Conservation (phyloP, 2,113 vertebrate species). For the Sciurus niger region DNA sequence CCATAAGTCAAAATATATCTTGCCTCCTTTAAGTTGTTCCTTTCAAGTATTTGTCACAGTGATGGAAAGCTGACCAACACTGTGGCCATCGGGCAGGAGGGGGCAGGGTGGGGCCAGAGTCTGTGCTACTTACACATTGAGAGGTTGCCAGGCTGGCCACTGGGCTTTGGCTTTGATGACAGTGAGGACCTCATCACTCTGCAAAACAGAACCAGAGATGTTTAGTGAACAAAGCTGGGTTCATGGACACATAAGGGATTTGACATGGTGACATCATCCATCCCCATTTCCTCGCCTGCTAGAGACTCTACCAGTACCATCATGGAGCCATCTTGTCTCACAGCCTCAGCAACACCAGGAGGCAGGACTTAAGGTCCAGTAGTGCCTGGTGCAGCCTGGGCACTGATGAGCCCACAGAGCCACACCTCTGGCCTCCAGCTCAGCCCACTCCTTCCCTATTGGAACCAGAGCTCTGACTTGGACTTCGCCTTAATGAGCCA, state of each 20-base stretch:
- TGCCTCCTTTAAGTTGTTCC: too few species aligned
- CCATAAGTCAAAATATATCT: too few species aligned
- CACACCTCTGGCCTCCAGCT: neutral
- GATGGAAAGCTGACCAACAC: too few species aligned
- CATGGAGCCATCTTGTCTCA: neutral
- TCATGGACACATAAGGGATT: neutral
- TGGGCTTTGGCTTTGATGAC: slow-evolving; percentile 99
- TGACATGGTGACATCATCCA: neutral
- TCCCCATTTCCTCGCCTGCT: neutral
- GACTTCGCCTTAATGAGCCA: neutral
- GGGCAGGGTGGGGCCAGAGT: neutral
- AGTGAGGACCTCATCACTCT: slow-evolving; percentile 98
- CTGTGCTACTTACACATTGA: slow-evolving; percentile 96
- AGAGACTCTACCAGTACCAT: neutral
- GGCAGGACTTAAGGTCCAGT: neutral
- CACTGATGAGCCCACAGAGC: neutral
- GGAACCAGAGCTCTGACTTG: neutral
- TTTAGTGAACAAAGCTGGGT: slow-evolving; percentile 45
- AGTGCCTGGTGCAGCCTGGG: neutral
- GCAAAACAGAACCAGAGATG: slow-evolving; percentile 78
- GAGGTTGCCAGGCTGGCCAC: slow-evolving; percentile 99
- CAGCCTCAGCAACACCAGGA: neutral
- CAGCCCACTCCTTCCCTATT: neutral
- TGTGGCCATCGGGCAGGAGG: neutral
- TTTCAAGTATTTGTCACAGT: too few species aligned